These are phyloP conservation scores for Athene noctua DNA, from an alignment of 2,113 vertebrate species.

Conservation along the genomic window DNA sequence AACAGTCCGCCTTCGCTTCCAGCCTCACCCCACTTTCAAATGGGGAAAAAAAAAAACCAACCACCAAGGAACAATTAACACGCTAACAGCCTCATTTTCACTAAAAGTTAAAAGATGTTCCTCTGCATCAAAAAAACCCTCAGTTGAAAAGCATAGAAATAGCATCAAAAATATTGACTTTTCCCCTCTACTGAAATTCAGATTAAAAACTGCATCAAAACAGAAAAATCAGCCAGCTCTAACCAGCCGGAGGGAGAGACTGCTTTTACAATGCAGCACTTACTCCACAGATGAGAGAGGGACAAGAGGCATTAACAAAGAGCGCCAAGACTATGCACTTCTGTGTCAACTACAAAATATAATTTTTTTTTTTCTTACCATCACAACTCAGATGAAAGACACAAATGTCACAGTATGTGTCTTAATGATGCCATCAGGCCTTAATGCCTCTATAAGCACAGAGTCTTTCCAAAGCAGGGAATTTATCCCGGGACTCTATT, in stretches of 20 bases:
- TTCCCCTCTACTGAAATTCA: slow-evolving; percentile 6
- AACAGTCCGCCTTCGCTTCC: neutral
- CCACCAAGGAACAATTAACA: slow-evolving; percentile 59
- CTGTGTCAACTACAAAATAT: neutral
- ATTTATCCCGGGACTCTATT: neutral
- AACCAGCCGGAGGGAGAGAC: neutral
- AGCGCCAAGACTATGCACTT: neutral
- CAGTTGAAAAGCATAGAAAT: slow-evolving; percentile 28
- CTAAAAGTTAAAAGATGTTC: slow-evolving; percentile 45
- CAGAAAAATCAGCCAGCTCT: neutral
- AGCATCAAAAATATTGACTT: slow-evolving; percentile 37
- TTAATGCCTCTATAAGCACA: neutral
- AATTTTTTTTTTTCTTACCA: neutral
- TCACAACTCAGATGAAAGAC: neutral
- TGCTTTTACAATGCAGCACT: neutral
- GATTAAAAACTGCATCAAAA: neutral
- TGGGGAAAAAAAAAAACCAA: neutral
- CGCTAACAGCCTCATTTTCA: slow-evolving; percentile 47
- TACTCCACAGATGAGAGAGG: neutral
- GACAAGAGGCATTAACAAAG: neutral
- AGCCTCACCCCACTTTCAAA: slow-evolving; percentile 31
- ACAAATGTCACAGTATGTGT: neutral
- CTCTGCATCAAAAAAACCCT: neutral
- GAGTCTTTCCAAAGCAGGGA: neutral
- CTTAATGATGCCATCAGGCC: neutral